Base-by-base conservation (phyloP, 2,888 invertebrate genomes). In the Andrena bicolor region DNA sequence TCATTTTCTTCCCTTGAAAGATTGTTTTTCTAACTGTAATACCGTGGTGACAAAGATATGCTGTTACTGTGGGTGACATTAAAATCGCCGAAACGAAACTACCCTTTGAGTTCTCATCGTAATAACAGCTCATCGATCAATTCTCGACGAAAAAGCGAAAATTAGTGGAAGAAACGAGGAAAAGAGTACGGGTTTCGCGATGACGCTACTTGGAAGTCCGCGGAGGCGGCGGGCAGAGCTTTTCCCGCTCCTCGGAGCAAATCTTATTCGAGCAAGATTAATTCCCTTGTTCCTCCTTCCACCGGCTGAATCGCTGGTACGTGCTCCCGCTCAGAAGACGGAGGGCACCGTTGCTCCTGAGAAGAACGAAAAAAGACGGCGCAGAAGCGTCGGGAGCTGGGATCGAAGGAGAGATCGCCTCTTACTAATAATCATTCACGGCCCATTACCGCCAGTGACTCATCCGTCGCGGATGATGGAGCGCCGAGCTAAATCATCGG, bases 401-500 rank as follows among this genome's bases (percentile, higher is more conserved):
- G 56, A 41, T 56, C 65, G 32, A 65, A 71, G 60, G 71, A 82
- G 56, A 78, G 70, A 80, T 85, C 30, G 80, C 66, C 80, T 69
- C 75, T 78, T 78, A 72, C 77, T 87, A 85, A 89, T 90, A 87
- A 90, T 90, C 88, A 87, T 90, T 90, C 86, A 90, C 87, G 86
- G 89, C 76, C 90, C 90, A 90, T 91, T 91, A 90, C 87, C 82
- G 65, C 84, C 77, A 80, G 83, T 89, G 89, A 91, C 80, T 90
- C 90, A 89, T 85, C 76, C 69, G 78, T 76, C 76, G 76, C 30
- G 78, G 58, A 63, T 71, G 78, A 85, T 58, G 76, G 65, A 77
- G 68, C 69, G 64, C 49, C 63, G 48, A 28, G 5, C 48, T 89
- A 89, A 91, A 91, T 90, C 88, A 90, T 88, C 84, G 71, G 60